Conservation (phyloP, 2,888 invertebrate species). For the Eledona agricola region DNA sequence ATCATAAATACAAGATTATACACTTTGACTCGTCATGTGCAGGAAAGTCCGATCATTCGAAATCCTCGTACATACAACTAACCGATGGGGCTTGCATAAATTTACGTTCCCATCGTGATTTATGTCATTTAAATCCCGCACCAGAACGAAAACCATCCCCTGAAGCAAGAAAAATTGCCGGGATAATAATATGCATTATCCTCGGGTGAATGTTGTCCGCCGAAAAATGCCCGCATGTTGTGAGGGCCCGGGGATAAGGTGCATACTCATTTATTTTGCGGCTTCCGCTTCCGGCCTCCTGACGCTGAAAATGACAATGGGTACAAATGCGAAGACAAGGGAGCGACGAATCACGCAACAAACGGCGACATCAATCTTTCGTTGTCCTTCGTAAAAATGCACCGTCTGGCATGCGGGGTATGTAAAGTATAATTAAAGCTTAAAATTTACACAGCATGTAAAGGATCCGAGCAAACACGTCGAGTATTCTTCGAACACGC, state of each 20-base stretch:
- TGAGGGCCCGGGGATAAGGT: background rate
- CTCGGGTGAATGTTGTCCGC: background rate
- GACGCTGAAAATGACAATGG: constrained; percentile 19
- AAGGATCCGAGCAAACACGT: constrained; percentile 11
- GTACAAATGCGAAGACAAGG: constrained; percentile 24
- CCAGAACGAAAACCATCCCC: background rate
- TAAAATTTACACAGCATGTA: constrained; percentile 14
- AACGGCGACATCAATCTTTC: constrained; percentile 22
- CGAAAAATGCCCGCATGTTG: background rate
- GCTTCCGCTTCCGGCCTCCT: constrained; percentile 9
- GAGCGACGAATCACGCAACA: constrained; percentile 24
- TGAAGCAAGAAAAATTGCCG: too few relatives aligned
- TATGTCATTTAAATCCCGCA: constrained; percentile 10
- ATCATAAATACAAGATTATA: constrained; percentile 33
- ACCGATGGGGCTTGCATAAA: constrained; percentile 21
- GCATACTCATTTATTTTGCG: constrained; percentile 8
- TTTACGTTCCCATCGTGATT: constrained; percentile 19
- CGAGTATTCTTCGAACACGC: constrained; percentile 20
- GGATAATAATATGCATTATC: background rate
- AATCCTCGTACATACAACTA: constrained; percentile 17
- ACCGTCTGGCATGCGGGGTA: constrained; percentile 15
- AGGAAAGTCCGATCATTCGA: constrained; percentile 24
- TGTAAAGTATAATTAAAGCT: constrained; percentile 17
- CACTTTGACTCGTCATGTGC: constrained; percentile 28
- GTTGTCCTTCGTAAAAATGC: constrained; percentile 4